Conservation (phyloP, 2,113 vertebrate genomes). For the Chascanopsetta lugubris region DNA sequence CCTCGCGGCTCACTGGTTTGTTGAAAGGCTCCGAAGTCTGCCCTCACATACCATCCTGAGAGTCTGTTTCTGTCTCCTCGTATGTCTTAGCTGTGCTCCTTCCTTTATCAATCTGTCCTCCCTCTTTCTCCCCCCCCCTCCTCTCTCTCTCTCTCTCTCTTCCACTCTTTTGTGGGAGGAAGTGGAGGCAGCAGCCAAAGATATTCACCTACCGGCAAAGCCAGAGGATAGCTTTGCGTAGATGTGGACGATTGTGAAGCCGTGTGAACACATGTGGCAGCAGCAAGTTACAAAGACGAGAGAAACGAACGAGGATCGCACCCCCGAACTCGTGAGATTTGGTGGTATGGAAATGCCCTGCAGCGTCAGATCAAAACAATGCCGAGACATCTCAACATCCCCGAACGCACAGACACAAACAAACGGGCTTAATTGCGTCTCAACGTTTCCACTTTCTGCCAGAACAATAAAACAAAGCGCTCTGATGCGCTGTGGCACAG, state of each 20-base stretch:
- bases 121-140: constrained; percentile 4
- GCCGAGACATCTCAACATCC: constrained; percentile 26
- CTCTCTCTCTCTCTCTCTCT: neutral
- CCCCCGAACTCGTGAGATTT: constrained; percentile 7
- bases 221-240: constrained; percentile 43
- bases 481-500: constrained; percentile 22
- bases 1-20: constrained; percentile 43
- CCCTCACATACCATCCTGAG: constrained; percentile 27
- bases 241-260: constrained; percentile 40
- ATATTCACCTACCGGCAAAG: constrained; percentile 49
- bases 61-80: constrained; percentile 20
- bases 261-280: constrained; percentile 30
- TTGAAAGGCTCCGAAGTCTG: constrained; percentile 32
- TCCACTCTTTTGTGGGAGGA: constrained; percentile 13
- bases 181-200: constrained; percentile 35
- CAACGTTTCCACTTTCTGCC: constrained; percentile 7
- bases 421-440: neutral
- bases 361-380: constrained; percentile 36
- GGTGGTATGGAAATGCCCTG: neutral
- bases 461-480: constrained; percentile 48
- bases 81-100: constrained; percentile 1
- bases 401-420: constrained; percentile 33
- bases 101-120: constrained; percentile 30
- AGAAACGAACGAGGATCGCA: constrained; percentile 11
- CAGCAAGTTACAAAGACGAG: constrained; percentile 34